phyloP scores from a whole-genome alignment of 2,888 invertebrate species.

The Apamea epomidion region DNA sequence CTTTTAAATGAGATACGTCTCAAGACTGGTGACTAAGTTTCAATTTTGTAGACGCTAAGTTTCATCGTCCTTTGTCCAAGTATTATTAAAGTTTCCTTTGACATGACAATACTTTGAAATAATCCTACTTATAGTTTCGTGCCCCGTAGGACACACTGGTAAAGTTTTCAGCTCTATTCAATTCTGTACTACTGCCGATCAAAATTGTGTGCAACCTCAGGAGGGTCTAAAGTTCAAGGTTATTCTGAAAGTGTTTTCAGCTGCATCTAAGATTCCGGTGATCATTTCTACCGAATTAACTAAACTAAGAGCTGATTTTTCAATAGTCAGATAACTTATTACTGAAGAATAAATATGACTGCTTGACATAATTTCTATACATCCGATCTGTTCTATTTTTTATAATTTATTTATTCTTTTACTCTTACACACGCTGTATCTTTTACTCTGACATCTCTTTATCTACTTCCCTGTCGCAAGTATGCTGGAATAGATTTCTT shows the following conservation, averaged over 20 bases:
- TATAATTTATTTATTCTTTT: too few species aligned
- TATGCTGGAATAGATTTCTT: background rate
- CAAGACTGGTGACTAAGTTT: too few species aligned
- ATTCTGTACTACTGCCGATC: background rate
- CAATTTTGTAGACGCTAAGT: too few species aligned
- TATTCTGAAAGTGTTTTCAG: background rate
- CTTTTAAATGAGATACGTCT: too few species aligned
- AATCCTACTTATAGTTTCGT: conserved; percentile 7
- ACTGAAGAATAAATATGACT: too few species aligned
- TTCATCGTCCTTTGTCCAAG: background rate
- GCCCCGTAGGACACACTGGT: background rate
- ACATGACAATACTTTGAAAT: conserved; percentile 14
- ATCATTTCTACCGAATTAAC: background rate
- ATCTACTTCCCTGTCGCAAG: background rate
- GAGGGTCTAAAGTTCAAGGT: too few species aligned
- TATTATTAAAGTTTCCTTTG: conserved; percentile 25
- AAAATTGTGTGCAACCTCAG: background rate
- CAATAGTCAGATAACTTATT: background rate
- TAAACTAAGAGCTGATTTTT: background rate
- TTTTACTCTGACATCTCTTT: too few species aligned
- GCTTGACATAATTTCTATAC: too few species aligned
- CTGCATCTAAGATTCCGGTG: background rate
- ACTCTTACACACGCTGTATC: too few species aligned
- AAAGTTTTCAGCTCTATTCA: background rate
- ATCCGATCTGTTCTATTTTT: too few species aligned